phyloP scores from a whole-genome alignment of 2,888 invertebrate species.

The Dynastes tityus region DNA sequence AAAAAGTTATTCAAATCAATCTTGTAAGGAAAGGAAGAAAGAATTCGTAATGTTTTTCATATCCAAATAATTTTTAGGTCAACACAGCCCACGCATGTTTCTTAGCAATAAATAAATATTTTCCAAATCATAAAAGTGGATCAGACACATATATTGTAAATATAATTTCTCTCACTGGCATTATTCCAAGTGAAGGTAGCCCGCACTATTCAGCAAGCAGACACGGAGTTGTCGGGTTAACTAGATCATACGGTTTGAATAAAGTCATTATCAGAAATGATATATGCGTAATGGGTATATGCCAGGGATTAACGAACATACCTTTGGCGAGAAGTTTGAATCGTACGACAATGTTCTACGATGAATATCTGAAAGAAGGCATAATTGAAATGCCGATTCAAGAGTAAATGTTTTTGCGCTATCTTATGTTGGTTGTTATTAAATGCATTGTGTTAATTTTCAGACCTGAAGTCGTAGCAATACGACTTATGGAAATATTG shows the following conservation, averaged over 20 bases:
- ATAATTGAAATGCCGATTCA: not conserved
- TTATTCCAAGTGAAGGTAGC: not conserved
- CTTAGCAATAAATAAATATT: constrained; percentile 28
- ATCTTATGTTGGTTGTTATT: not conserved
- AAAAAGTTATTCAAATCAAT: constrained; percentile 14
- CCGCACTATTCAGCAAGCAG: constrained; percentile 8
- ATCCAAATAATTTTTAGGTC: not conserved
- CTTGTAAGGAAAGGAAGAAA: not conserved
- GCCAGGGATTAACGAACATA: not conserved
- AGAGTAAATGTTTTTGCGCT: not conserved
- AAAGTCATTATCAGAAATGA: not conserved
- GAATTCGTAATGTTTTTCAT: no score
- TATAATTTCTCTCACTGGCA: constrained; percentile 5
- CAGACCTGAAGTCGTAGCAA: not conserved
- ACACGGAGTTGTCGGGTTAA: not conserved
- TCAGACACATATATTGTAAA: constrained; percentile 32
- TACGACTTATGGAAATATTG: not conserved
- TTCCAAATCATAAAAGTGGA: constrained; percentile 36
- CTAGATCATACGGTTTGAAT: constrained; percentile 6
- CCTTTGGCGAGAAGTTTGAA: not conserved
- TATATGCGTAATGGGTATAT: constrained; percentile 14
- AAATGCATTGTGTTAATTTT: not conserved
- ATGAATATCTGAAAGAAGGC: not conserved
- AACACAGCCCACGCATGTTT: constrained; percentile 16
- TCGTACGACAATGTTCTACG: not conserved